These are phyloP conservation scores for Cristatella mucedo DNA, from an alignment of 2,888 invertebrate genomes.

Conservation along the genomic window DNA sequence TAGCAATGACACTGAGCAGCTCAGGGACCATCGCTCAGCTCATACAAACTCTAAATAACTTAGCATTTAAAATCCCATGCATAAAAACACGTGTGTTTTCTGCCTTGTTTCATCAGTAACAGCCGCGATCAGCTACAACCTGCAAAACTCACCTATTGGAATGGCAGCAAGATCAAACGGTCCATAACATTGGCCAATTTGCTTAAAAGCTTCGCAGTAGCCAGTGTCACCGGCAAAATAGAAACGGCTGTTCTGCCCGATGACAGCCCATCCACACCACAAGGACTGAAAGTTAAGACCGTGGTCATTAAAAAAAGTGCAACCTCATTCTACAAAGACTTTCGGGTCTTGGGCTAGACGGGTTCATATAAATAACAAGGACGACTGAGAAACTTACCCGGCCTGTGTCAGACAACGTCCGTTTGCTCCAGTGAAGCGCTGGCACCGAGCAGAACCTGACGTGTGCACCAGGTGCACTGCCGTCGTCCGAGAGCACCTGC, in stretches of 20 bases:
- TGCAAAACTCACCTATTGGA: constrained; percentile 45
- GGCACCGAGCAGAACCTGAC: constrained; percentile 39
- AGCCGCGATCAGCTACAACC: too few species aligned
- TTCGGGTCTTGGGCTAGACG: too few species aligned
- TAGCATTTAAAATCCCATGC: too few species aligned
- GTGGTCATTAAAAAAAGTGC: too few species aligned
- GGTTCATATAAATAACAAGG: too few species aligned
- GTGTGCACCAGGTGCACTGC: constrained; percentile 13
- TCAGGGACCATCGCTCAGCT: too few species aligned
- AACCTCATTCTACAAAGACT: too few species aligned
- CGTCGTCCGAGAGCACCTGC: constrained; percentile 9
- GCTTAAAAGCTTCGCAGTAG: constrained; percentile 39
- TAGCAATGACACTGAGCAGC: too few species aligned
- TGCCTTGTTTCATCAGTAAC: too few species aligned
- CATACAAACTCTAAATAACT: too few species aligned
- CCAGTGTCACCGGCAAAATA: constrained; percentile 45
- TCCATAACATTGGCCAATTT: constrained; percentile 41
- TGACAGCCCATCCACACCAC: constrained; percentile 43
- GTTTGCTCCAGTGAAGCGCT: constrained; percentile 42
- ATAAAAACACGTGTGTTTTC: too few species aligned
- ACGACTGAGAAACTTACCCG: too few species aligned
- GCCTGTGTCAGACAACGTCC: constrained; percentile 37
- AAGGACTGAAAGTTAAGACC: constrained; percentile 33
- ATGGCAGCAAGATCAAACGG: constrained; percentile 43
- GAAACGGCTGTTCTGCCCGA: constrained; percentile 36